A percentile compares a stretch with the other conserved stretches of the same genome.
phyloP scores from a whole-genome alignment of 1,140 invertebrate genomes.

The Chymomyza costata region DNA sequence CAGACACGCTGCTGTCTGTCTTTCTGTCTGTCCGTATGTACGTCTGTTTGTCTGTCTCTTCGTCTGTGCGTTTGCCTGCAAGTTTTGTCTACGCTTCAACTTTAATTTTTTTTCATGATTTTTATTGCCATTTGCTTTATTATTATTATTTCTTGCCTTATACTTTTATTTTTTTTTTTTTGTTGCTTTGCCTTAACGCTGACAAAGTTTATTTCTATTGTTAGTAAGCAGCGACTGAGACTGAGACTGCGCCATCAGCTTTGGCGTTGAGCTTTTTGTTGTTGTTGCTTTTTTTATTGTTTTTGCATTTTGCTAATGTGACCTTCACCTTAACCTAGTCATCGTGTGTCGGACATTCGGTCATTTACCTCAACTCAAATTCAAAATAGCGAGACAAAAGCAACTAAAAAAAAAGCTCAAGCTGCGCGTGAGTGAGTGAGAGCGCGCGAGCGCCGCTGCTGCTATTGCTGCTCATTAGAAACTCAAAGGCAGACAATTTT shows the following conservation, averaged over 20 bases:
- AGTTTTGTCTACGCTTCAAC: conserved; percentile 50
- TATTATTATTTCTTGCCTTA: conserved; percentile 6
- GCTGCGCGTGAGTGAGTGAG: neutral
- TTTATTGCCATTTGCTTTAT: conserved; percentile 7
- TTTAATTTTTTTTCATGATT: conserved; percentile 17
- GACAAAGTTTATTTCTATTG: conserved; percentile 68
- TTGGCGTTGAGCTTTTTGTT: too few relatives aligned
- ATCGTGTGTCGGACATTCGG: conserved; percentile 73
- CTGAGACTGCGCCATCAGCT: conserved; percentile 2
- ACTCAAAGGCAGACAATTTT: too few relatives aligned
- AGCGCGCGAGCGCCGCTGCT: neutral
- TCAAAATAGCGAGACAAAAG: conserved; percentile 42
- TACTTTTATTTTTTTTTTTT: conserved; percentile 3
- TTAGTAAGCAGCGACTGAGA: conserved; percentile 52
- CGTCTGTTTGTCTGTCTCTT: conserved; percentile 18
- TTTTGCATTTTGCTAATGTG: conserved; percentile 67
- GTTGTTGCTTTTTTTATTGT: conserved; percentile 42
- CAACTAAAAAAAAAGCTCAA: conserved; percentile 11
- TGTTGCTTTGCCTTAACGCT: conserved; percentile 35
- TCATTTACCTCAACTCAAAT: conserved; percentile 66
- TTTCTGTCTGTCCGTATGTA: neutral
- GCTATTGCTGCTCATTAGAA: conserved; percentile 9
- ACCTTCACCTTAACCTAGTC: conserved; percentile 76
- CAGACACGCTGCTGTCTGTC: conserved; percentile 40
- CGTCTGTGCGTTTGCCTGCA: conserved; percentile 3